Base-by-base conservation (phyloP, 2,888 invertebrate genomes). In the Agrotis segetum region DNA sequence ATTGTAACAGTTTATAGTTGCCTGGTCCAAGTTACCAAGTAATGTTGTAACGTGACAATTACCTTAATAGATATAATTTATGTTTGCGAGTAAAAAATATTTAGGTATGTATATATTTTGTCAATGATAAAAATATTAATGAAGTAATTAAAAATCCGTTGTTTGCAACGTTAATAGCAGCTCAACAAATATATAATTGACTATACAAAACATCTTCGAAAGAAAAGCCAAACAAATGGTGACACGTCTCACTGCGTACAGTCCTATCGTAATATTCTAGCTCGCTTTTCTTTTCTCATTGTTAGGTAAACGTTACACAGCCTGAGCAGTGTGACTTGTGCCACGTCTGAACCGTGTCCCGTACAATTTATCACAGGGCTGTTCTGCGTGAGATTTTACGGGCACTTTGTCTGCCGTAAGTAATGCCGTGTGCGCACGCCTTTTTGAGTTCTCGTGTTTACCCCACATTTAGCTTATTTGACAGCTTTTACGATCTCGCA, bases 331-430 rank as follows among this genome's bases (percentile, higher is more conserved):
- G 70, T 77, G 77, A 75, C 81, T 72, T 77, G 78, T 56, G 7
- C 60, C 74, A 64, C 56, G 66, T 40, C 55, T 67, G 66, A 72
- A 78, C 71, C 63, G 69, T 74, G 79, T 73, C 78, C 78, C 82
- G 79, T 76, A 83, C 85, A 76, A 89, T 90, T 88, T 88, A 87
- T 91, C 88, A 89, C 77, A 55, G 81, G 79, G 81, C 83, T 83
- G 82, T 84, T 84, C 89, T 90, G 89, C 86, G 87, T 84, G 83
- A 87, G 90, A 91, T 90, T 90, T 91, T 88, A 89, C 88, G 88
- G 85, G 84, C 90, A 88, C 91, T 92, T 88, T 88, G 89, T 88
- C 86, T 87, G 80, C 40, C 83, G 77, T 85, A 86, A 89, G 82
- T 89, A 87, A 89, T 91, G 87, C 80, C 73, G 81, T 71, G 79